Evolutionary conservation across 2,888 invertebrate species (phyloP).

Genomic region (Dexiosoma caninum): DNA sequence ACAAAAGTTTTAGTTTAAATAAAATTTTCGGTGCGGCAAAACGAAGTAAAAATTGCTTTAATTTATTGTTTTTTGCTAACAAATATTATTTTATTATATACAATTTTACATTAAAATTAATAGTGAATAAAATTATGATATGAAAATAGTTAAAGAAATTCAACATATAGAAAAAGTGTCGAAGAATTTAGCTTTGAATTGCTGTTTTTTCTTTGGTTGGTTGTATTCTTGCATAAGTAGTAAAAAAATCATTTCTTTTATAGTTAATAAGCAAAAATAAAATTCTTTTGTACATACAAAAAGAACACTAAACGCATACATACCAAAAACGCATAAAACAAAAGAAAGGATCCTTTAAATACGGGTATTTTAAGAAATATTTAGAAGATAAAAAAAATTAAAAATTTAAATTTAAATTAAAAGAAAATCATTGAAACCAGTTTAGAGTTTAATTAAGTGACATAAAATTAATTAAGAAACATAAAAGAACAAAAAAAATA

Average conservation of each 20-base stretch:
- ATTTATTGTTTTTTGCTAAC: neutral
- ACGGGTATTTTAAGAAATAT: conserved; percentile 59
- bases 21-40: conserved; percentile 3
- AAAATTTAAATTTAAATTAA: neutral
- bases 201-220: neutral
- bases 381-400: neutral
- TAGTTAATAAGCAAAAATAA: neutral
- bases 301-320: conserved; percentile 53
- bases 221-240: conserved; percentile 43
- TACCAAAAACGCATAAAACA: conserved; percentile 31
- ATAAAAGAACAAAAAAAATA: conserved; percentile 10
- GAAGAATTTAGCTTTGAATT: neutral
- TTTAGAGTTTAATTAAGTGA: neutral
- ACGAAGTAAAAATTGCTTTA: neutral
- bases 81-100: neutral
- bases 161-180: neutral
- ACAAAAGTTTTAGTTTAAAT: conserved; percentile 35
- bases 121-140: neutral
- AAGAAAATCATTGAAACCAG: neutral
- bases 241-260: neutral
- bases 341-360: conserved; percentile 53
- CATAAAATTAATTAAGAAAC: conserved; percentile 1
- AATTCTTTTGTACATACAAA: conserved; percentile 35
- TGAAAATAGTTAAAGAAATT: neutral
- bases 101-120: conserved; percentile 1